These are phyloP conservation scores for Patella pellucida DNA, from an alignment of 2,888 invertebrate species.

Conservation along the genomic window DNA sequence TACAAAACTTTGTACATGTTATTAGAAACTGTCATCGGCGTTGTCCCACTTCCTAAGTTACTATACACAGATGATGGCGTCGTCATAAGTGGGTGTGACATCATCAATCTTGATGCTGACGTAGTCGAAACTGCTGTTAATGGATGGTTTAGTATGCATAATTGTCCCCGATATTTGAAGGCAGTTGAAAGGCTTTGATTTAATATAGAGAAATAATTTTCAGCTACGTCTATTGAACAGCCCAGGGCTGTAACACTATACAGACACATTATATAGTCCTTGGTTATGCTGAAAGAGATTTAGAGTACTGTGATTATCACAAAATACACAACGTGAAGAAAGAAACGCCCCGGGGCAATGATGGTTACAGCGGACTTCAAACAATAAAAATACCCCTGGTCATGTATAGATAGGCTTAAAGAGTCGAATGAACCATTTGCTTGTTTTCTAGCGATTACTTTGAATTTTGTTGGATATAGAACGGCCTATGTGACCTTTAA, in stretches of 20 bases:
- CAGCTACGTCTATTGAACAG: constrained; percentile 56
- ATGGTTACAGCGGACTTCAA: too few species aligned
- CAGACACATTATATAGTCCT: constrained; percentile 56
- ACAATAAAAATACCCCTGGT: too few species aligned
- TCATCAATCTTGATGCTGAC: constrained; percentile 6
- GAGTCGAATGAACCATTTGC: too few species aligned
- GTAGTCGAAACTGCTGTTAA: constrained; percentile 10
- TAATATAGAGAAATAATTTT: constrained; percentile 51
- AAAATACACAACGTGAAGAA: too few species aligned
- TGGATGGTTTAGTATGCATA: constrained; percentile 6
- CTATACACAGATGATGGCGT: constrained; percentile 11
- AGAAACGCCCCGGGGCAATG: too few species aligned
- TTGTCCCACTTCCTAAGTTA: background rate
- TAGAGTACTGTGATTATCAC: too few species aligned
- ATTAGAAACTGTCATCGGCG: background rate
- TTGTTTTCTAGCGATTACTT: too few species aligned
- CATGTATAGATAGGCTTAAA: too few species aligned
- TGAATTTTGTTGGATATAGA: too few species aligned
- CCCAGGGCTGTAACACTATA: constrained; percentile 55
- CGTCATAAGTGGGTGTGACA: background rate
- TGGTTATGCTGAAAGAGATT: constrained; percentile 44
- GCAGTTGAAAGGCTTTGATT: constrained; percentile 38
- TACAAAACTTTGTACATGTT: background rate
- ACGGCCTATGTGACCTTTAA: too few species aligned
- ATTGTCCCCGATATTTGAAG: constrained; percentile 9